Evolutionary conservation across 2,113 vertebrate genomes (phyloP).

Genomic region (Hypanus sabinus): DNA sequence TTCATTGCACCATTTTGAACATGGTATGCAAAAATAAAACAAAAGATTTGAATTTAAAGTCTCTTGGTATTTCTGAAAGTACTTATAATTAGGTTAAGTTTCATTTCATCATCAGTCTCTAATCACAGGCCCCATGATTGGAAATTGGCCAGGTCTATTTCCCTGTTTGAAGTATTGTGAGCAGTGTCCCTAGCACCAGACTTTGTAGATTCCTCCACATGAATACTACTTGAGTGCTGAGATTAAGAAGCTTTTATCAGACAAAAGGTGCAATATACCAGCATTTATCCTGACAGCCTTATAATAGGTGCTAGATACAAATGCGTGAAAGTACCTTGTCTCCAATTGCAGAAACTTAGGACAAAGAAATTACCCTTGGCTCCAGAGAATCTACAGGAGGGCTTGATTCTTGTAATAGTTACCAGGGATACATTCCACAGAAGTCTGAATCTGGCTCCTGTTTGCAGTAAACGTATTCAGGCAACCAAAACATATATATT

Average conservation of each 20-base stretch:
- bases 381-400: background rate
- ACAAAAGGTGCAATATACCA: background rate
- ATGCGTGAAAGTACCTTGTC: background rate
- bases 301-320: conserved; percentile 14
- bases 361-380: background rate
- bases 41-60: background rate
- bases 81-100: background rate
- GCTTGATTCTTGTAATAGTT: background rate
- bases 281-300: background rate
- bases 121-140: background rate
- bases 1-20: background rate
- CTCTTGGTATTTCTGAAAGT: background rate
- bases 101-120: conserved; percentile 14
- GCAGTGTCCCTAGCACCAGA: background rate
- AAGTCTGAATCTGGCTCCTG: background rate
- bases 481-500: background rate
- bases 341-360: background rate
- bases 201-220: background rate
- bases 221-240: background rate
- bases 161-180: background rate
- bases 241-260: background rate
- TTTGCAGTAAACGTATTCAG: background rate
- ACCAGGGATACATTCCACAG: background rate
- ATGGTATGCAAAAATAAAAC: background rate
- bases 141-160: background rate